Evolutionary conservation across 2,888 invertebrate species (phyloP).

Genomic region (Agrotis exclamationis): DNA sequence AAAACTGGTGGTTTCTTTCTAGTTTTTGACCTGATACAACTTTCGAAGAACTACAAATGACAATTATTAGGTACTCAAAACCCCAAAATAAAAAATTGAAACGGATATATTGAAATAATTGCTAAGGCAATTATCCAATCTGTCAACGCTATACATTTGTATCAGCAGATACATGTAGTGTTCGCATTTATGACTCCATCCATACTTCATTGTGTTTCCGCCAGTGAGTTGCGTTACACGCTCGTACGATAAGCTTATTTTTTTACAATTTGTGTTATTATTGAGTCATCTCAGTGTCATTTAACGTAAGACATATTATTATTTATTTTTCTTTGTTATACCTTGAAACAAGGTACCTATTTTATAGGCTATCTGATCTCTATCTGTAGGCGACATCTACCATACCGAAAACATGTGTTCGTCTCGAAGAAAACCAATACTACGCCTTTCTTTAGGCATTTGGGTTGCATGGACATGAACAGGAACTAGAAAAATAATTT

Average conservation of each 20-base stretch:
- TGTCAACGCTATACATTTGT: background rate
- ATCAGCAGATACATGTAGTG: background rate
- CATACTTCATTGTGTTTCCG: slow-evolving; percentile 1
- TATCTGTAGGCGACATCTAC: background rate
- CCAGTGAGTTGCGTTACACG: slow-evolving; percentile 37
- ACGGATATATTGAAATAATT: slow-evolving; percentile 3
- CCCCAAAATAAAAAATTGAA: no score
- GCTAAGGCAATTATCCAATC: background rate
- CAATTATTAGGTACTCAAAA: no score
- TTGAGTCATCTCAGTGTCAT: background rate
- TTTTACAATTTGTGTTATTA: slow-evolving; percentile 3
- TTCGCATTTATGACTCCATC: background rate
- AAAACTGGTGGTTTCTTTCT: no score
- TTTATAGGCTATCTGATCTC: background rate
- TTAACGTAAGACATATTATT: slow-evolving; percentile 14
- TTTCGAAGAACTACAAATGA: no score
- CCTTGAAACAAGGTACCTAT: background rate
- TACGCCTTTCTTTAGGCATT: background rate
- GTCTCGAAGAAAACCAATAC: background rate
- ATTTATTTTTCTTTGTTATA: background rate
- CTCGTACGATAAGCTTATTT: background rate
- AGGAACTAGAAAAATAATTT: background rate
- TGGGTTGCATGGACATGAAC: background rate
- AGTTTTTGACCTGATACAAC: no score
- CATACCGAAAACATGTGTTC: background rate